A percentile compares a stretch with the other conserved stretches of the same genome.
These are phyloP conservation scores for Enteromius viviparus DNA, from an alignment of 2,797 vertebrate species.

Conservation along the genomic window DNA sequence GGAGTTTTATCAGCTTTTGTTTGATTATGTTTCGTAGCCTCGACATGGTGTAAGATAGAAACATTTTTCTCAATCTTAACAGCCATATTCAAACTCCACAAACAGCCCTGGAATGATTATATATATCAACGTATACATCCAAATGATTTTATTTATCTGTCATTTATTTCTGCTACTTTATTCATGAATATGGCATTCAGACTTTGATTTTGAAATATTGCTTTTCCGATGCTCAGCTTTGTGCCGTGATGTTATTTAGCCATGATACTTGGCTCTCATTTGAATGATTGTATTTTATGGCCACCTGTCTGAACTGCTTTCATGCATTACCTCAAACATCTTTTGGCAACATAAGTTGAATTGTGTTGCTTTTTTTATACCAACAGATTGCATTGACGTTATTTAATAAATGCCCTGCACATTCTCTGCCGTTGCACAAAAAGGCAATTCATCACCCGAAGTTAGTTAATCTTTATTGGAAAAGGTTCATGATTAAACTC, in stretches of 20 bases:
- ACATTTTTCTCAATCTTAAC: not conserved
- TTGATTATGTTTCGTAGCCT: constrained; percentile 13
- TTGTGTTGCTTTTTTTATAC: constrained; percentile 49
- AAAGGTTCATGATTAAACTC: constrained; percentile 23
- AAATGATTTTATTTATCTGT: constrained; percentile 20
- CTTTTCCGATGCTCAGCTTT: constrained; percentile 46
- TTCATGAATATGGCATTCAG: constrained; percentile 36
- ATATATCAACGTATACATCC: constrained; percentile 18
- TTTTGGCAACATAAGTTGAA: constrained; percentile 72
- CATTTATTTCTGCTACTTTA: constrained; percentile 43
- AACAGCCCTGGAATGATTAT: constrained; percentile 48
- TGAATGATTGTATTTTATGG: constrained; percentile 77
- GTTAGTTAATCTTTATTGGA: constrained; percentile 21
- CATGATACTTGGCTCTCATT: constrained; percentile 61
- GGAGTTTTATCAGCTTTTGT: not conserved
- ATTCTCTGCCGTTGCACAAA: constrained; percentile 18
- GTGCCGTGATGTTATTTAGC: constrained; percentile 52
- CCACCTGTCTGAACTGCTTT: constrained; percentile 73
- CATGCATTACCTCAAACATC: constrained; percentile 80
- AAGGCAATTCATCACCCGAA: constrained; percentile 25
- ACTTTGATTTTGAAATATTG: constrained; percentile 55
- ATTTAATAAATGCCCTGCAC: constrained; percentile 18
- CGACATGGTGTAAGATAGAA: constrained; percentile 35
- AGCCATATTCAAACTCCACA: constrained; percentile 23
- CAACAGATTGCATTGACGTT: constrained; percentile 24